Evolutionary conservation across 2,113 vertebrate species (phyloP).

Genomic region (Garra rufa): DNA sequence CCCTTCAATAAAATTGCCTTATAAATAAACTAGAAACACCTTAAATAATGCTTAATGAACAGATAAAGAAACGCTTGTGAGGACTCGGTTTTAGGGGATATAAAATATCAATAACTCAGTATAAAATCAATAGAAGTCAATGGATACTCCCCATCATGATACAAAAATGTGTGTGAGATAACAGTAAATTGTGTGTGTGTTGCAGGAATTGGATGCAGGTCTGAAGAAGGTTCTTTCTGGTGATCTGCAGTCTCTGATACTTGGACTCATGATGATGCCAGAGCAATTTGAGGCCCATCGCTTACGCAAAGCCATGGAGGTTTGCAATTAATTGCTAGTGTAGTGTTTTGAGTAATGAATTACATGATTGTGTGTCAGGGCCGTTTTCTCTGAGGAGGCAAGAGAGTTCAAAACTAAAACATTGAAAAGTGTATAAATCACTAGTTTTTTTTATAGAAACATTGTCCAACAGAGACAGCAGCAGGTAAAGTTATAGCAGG

Average conservation of each 20-base stretch:
- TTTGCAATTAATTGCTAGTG: constrained; percentile 29
- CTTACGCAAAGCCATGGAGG: constrained; percentile 70
- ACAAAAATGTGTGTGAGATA: not conserved
- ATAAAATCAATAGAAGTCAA: not conserved
- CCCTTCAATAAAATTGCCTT: not conserved
- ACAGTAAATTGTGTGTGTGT: not conserved
- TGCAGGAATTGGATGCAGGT: constrained; percentile 63
- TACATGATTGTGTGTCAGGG: not conserved
- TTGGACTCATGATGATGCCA: constrained; percentile 67
- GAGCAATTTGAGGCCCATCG: constrained; percentile 65
- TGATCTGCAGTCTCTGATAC: constrained; percentile 65
- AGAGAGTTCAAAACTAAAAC: no score
- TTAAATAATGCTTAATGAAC: not conserved
- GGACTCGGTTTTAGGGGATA: not conserved
- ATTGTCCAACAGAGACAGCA: no score
- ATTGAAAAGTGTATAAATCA: no score
- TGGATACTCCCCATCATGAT: not conserved
- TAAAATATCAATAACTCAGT: not conserved
- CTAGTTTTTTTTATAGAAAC: no score
- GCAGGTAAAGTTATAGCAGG: no score
- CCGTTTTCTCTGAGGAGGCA: no score
- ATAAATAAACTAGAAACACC: no score
- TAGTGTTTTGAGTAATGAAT: not conserved
- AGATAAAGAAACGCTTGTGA: not conserved
- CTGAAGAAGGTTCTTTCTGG: constrained; percentile 71